Conservation (phyloP, 1,140 invertebrate species). For the Octopus sinensis region DNA sequence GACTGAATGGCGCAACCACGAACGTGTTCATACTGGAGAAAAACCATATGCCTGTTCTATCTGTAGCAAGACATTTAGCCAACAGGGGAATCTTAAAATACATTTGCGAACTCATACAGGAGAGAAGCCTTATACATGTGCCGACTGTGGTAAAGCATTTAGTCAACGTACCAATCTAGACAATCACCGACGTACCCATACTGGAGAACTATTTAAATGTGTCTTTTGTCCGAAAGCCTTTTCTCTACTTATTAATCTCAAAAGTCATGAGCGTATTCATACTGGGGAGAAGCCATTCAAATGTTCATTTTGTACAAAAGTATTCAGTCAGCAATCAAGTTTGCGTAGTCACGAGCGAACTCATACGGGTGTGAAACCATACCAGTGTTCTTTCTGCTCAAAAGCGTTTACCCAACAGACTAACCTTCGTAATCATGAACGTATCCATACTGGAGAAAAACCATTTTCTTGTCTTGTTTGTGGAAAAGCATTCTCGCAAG, state of each 20-base stretch:
- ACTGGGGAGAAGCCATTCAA: constrained; percentile 81
- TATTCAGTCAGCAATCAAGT: constrained; percentile 65
- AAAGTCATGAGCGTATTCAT: constrained; percentile 79
- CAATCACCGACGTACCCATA: constrained; percentile 70
- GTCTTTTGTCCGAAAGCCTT: constrained; percentile 65
- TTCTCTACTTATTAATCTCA: constrained; percentile 88
- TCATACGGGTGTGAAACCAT: constrained; percentile 72
- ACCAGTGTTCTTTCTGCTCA: constrained; percentile 71
- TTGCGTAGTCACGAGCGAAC: constrained; percentile 51
- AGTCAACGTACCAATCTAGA: constrained; percentile 63
- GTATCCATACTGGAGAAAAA: constrained; percentile 41
- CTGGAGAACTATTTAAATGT: constrained; percentile 56
- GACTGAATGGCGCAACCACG: constrained; percentile 76
- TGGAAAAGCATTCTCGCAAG: background rate
- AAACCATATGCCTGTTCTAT: constrained; percentile 32
- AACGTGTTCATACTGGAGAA: constrained; percentile 24
- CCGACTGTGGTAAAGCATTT: constrained; percentile 47
- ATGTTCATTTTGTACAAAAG: constrained; percentile 58
- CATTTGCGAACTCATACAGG: constrained; percentile 51
- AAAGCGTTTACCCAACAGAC: constrained; percentile 74
- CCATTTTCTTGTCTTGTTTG: constrained; percentile 18
- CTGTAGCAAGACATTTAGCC: constrained; percentile 34
- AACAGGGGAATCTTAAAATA: constrained; percentile 40
- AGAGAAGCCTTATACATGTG: constrained; percentile 51
- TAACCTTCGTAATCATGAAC: constrained; percentile 28